Evolutionary conservation across 2,888 invertebrate species (phyloP).

Genomic region (Acronicta psi): DNA sequence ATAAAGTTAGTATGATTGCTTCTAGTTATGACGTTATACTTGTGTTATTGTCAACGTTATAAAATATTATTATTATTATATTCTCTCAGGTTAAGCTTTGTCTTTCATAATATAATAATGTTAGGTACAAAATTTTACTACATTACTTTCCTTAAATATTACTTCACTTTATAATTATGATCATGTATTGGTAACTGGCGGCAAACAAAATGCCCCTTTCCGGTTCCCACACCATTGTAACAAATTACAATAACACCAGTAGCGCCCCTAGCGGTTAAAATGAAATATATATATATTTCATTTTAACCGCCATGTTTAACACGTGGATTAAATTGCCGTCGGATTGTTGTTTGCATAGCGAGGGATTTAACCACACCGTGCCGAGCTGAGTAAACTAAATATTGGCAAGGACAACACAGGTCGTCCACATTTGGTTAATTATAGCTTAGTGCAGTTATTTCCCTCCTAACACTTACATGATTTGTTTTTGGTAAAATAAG

Average conservation of each 20-base stretch:
- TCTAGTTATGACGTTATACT: conserved; percentile 39
- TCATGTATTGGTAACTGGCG: conserved; percentile 32
- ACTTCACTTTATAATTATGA: conserved; percentile 13
- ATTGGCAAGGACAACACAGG: not conserved
- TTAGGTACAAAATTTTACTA: conserved; percentile 43
- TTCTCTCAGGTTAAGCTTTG: conserved; percentile 47
- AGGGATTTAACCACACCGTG: not conserved
- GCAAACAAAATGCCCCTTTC: not conserved
- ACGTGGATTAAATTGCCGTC: too few species aligned
- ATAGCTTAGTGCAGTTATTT: not conserved
- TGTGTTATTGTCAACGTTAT: conserved; percentile 39
- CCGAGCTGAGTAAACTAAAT: not conserved
- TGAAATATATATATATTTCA: too few species aligned
- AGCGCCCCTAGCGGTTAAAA: conserved; percentile 20
- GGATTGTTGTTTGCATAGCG: too few species aligned
- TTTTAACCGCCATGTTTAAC: too few species aligned
- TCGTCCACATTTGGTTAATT: not conserved
- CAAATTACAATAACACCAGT: not conserved
- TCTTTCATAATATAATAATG: conserved; percentile 51
- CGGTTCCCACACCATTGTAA: not conserved
- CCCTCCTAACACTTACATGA: conserved; percentile 1
- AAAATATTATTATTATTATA: conserved; percentile 34
- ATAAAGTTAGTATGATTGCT: conserved; percentile 40
- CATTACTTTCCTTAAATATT: conserved; percentile 24
- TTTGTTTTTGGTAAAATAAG: not conserved